Base-by-base conservation (phyloP, 2,888 invertebrate species). In the Pseudanteris insignis region DNA sequence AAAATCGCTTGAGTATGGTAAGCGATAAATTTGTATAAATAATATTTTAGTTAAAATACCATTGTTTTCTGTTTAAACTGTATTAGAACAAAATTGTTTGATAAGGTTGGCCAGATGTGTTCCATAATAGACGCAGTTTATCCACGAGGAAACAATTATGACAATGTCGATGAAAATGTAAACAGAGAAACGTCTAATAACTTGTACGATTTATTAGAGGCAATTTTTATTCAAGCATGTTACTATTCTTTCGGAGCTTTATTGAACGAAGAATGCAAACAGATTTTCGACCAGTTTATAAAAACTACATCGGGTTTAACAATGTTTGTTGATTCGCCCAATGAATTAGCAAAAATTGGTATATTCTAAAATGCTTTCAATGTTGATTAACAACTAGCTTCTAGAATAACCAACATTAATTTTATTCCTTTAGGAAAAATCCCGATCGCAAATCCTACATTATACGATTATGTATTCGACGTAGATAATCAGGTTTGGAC, bases 231-330 rank as follows among this genome's bases (percentile, higher is more conserved):
- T 5, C 84, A 90, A 81, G 86, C 90, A 1, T 82, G 94, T 68
- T 94, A 92, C 79, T 91, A 89, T 81, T 95, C 94, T 0, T 77
- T 96, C 4, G 96, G 96, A 0, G 94, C 92, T 0, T 80, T 89
- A 1, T 82, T 95, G 2, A 77, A 90, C 0, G 88, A 86, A 55
- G 84, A 87, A 32, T 88, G 88, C 4, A 84, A 90, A 3, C 72
- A 81, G 1, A 85, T 87, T 55, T 94, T 94, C 74, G 95, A 96
- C 78, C 85, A 84, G 10, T 92, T 88, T 73, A 82, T 94, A 66
- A 94, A 94, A 79, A 85, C 86, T 67, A 83, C 84, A n/a, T 84
- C 86, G 65, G 86, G 89, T 4, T 83, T 94, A 78, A 86, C 89
- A 78, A 81, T 85, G 41, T 83, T 87, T 0, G 86, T 89, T 47